phyloP scores from a whole-genome alignment of 2,797 vertebrate genomes.

The Nyctibius grandis region DNA sequence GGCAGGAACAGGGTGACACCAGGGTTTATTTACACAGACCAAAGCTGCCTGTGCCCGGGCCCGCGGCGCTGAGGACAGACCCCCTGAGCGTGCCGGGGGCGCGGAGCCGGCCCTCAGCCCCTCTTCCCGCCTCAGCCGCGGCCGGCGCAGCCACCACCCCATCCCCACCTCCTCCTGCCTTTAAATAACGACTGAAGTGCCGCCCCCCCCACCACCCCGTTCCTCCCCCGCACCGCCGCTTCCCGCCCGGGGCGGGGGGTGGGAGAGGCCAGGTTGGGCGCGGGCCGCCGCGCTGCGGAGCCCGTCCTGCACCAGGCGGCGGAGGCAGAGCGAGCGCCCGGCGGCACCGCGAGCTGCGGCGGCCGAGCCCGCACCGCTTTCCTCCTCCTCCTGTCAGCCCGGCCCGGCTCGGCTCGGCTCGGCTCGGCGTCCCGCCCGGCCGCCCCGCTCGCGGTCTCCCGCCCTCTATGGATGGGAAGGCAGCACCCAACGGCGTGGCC shows the following conservation, averaged over 20 bases:
- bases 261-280: neutral
- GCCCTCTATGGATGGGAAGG: slow-evolving; percentile 82
- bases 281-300: slow-evolving; percentile 18
- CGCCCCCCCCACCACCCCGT: too few species aligned
- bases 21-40: neutral
- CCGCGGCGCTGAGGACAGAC: too few species aligned
- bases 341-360: slow-evolving; percentile 41
- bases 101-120: neutral
- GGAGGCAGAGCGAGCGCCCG: slow-evolving; percentile 56
- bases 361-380: slow-evolving; percentile 4
- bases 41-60: rapidly evolving
- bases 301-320: slow-evolving; percentile 54
- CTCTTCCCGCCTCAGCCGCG: neutral
- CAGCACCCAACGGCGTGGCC: slow-evolving; percentile 91
- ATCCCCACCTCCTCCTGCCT: neutral
- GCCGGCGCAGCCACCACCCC: neutral
- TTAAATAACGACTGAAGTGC: neutral
- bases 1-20: neutral
- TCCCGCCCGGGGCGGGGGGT: neutral
- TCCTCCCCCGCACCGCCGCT: neutral
- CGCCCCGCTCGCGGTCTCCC: slow-evolving; percentile 43
- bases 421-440: slow-evolving; percentile 45
- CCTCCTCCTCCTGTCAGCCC: neutral
- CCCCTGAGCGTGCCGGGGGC: neutral
- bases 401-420: neutral